Base-by-base conservation (phyloP, 2,888 invertebrate genomes). In the Leptopilina syphax region DNA sequence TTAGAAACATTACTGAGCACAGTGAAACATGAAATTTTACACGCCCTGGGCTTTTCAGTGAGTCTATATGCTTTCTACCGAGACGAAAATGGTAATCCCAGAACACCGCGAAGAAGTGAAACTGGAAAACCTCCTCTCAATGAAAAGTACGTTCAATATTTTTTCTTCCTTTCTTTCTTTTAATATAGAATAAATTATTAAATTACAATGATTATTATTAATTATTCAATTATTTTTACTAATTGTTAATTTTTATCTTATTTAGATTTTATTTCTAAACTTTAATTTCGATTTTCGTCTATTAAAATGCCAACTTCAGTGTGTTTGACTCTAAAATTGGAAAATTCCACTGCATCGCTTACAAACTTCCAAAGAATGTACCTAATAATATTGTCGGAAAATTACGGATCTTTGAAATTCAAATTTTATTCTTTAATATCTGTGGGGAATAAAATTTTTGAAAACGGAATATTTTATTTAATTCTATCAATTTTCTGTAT, bases 11-110 rank as follows among this genome's bases (percentile, higher is more conserved):
- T 98, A 3, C 93, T 98, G 86, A 98, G 99, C 1, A 99, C 99
- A 0, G 98, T 99, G 13, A 99, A 99, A 90, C 99, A 99, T 92
- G 99, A 99, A 92, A 99, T 99, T 91, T 93, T 99, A 0, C 99
- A 99, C 92, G 99, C 99, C 0, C 93, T 99, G 76, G 99, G 99
- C 0, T 99, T 99, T 93, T 99, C 99, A 13, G 97, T 98, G 1
- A 98, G 98, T 65, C 93, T 99, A 54, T 99, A 97, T 92, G 99
- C 99, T 0, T 99, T 99, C 92, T 98, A 96, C 92, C 95, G 99
- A 76, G 98, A 99, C 89, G 95, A 95, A 76, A 93, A 95, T n/a
- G 99, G 99, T 0, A 94, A 95, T 24, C 99, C 99, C 0, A 93
- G 98, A 77, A 98, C 98, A 0, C 95, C 95, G 1, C 93, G 98